phyloP scores from a whole-genome alignment of 2,888 invertebrate species.

The Boloria selene region DNA sequence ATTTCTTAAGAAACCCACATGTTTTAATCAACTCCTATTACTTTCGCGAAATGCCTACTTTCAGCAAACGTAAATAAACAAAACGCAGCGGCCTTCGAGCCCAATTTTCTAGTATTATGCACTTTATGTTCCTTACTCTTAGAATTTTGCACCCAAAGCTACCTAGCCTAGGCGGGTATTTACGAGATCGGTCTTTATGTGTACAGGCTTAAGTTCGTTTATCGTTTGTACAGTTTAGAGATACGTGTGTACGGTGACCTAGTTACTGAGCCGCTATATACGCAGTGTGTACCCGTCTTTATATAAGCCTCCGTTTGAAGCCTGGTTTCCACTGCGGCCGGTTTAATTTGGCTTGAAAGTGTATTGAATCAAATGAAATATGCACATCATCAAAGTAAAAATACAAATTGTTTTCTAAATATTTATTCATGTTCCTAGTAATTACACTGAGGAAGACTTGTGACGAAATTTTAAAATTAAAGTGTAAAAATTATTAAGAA shows the following conservation, averaged over 20 bases:
- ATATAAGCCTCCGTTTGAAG: conserved; percentile 30
- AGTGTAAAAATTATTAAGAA: no score
- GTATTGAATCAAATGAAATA: conserved; percentile 23
- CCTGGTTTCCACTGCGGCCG: conserved; percentile 25
- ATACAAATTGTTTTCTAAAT: conserved; percentile 8
- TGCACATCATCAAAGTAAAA: conserved; percentile 17
- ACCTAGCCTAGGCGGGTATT: background rate
- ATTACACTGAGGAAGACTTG: background rate
- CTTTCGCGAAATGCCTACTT: conserved; percentile 1
- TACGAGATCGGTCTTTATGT: conserved; percentile 12
- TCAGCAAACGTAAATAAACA: conserved; percentile 22
- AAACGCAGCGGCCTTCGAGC: conserved; percentile 27
- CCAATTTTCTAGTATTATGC: conserved; percentile 35
- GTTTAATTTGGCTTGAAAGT: conserved; percentile 27
- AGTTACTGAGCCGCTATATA: conserved; percentile 40
- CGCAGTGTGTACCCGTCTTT: conserved; percentile 24
- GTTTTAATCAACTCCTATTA: conserved; percentile 14
- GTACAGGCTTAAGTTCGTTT: background rate
- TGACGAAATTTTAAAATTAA: no score
- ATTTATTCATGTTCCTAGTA: background rate
- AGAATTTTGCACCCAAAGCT: conserved; percentile 30
- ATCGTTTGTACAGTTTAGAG: conserved; percentile 23
- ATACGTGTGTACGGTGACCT: conserved; percentile 42
- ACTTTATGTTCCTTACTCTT: conserved; percentile 34
- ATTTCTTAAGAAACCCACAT: conserved; percentile 4